Percentiles rank a stretch among this genome's conserved stretches.
Evolutionary conservation across 2,113 vertebrate species (phyloP).

Genomic region (Enhydra lutris): DNA sequence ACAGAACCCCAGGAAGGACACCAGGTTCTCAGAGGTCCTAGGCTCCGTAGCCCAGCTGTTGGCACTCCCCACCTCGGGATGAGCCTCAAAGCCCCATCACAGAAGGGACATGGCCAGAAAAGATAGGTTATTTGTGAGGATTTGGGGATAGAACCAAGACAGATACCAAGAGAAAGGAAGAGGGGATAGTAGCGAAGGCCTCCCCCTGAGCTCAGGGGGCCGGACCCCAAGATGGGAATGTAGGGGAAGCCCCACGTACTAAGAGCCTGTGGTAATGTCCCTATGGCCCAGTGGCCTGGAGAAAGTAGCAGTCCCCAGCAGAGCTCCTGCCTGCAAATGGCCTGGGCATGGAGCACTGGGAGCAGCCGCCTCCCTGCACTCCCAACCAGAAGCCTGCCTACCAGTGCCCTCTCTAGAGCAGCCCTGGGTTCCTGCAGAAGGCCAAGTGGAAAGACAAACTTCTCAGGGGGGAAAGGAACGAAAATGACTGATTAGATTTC

Average conservation of each 20-base stretch:
- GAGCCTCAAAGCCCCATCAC: background rate
- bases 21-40: background rate
- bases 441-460: background rate
- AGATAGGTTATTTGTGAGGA: background rate
- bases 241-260: accelerated
- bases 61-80: background rate
- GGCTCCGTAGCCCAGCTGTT: background rate
- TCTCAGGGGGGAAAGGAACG: background rate
- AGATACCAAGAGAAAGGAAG: background rate
- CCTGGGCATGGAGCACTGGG: background rate
- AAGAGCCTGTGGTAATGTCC: background rate
- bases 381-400: accelerated
- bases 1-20: background rate
- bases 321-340: background rate
- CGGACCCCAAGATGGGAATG: background rate
- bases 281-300: background rate
- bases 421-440: background rate
- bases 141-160: background rate
- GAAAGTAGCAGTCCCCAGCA: background rate
- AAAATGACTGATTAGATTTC: background rate
- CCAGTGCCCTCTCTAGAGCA: background rate
- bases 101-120: background rate
- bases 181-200: background rate
- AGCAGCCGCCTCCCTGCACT: accelerated
- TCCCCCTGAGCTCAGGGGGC: background rate